phyloP scores from a whole-genome alignment of 2,797 vertebrate genomes.

The Notolabrus celidotus region DNA sequence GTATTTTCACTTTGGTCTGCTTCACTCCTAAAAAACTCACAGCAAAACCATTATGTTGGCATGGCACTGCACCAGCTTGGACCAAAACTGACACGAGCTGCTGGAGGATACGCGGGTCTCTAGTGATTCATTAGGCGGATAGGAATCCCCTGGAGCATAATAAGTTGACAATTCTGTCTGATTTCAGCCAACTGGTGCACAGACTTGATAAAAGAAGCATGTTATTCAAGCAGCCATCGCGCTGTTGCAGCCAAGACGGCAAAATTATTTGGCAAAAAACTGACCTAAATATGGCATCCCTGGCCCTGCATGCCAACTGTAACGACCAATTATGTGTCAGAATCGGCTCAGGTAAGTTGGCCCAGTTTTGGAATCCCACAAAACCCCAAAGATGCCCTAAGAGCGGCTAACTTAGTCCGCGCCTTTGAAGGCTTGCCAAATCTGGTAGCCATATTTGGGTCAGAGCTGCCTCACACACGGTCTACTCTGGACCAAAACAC shows the following conservation, averaged over 20 bases:
- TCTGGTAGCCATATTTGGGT: neutral
- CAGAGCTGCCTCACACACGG: slow-evolving; percentile 2
- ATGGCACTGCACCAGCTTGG: neutral
- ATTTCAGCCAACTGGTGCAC: neutral
- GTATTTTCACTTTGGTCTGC: neutral
- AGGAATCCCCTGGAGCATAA: slow-evolving; percentile 2
- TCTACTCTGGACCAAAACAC: neutral
- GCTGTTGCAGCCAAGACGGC: neutral
- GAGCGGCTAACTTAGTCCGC: neutral
- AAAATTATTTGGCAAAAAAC: neutral
- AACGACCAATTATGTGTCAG: slow-evolving; percentile 1
- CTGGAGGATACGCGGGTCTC: neutral
- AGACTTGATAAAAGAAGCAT: slow-evolving; percentile 4
- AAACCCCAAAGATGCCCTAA: neutral
- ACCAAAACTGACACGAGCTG: neutral
- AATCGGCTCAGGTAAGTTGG: neutral
- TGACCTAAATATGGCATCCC: neutral
- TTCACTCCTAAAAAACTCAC: neutral
- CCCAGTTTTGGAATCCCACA: neutral
- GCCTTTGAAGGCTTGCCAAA: neutral
- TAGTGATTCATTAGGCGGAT: neutral
- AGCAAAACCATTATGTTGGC: neutral
- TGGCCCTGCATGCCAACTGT: neutral
- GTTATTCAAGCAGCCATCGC: neutral
- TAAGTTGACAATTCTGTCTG: neutral